These are phyloP conservation scores for Acanthochromis polyacanthus DNA, from an alignment of 2,113 vertebrate genomes.

Conservation along the genomic window DNA sequence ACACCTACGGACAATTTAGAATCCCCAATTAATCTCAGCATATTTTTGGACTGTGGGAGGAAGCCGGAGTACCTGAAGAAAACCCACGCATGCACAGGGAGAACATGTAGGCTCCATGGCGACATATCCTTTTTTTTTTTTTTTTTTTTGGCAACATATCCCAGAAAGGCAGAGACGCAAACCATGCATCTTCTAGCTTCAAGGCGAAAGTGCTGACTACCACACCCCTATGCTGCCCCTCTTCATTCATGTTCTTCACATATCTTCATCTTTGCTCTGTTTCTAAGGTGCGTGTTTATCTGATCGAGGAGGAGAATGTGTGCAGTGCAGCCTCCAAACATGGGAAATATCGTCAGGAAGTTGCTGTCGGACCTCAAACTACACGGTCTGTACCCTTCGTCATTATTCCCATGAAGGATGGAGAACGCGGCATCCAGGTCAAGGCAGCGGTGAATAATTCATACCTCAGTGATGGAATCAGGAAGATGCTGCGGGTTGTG, in stretches of 20 bases:
- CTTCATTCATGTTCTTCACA: background rate
- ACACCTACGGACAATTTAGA: no score
- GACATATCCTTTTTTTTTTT: no score
- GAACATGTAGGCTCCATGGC: no score
- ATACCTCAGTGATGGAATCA: constrained; percentile 82
- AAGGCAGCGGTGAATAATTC: constrained; percentile 82
- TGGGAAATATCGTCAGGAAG: constrained; percentile 55
- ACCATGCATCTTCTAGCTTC: no score
- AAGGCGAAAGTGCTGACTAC: no score
- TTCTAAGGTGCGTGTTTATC: constrained; percentile 87
- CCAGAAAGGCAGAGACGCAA: no score
- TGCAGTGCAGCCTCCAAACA: constrained; percentile 88
- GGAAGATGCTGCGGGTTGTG: constrained; percentile 89
- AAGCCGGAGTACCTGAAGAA: no score
- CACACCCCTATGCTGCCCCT: no score
- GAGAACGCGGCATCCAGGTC: constrained; percentile 84
- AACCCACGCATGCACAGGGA: no score
- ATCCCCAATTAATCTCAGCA: no score
- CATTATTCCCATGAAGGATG: constrained; percentile 87
- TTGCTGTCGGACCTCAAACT: constrained; percentile 61
- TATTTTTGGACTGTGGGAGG: no score
- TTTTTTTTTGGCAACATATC: no score
- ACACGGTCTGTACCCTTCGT: constrained; percentile 84
- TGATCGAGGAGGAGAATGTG: constrained; percentile 82
- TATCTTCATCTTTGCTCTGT: background rate